Evolutionary conservation across 2,113 vertebrate genomes (phyloP), one percentile per base, ranked within the genome.

Genomic region (Benitochromis conjunctus): DNA sequence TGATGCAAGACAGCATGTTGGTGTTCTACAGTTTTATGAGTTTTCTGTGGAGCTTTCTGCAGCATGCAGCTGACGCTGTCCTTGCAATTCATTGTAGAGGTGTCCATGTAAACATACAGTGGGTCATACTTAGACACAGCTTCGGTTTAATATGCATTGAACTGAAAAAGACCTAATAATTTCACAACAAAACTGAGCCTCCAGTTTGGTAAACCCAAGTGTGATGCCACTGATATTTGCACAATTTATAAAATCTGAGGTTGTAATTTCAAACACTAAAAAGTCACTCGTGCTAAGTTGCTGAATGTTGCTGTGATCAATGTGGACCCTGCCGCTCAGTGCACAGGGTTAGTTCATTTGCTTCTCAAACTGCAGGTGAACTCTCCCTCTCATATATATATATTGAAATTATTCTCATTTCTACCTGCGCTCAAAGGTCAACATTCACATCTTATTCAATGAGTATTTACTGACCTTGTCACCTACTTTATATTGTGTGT

Each of bases 401-500:
- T 91, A 88, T 85, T 81, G 82, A 89, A 92, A 91, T 90, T 76
- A 76, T 92, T 90, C 80, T 92, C 87, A 91, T 91, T 92, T 92
- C 91, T 88, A 86, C 86, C 89, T 92, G 90, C 58, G 90, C 92
- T 91, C 93, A 97, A 96, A 97, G 95, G 96, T 96, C 96, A 95
- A 85, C 93, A 89, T 91, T 91, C 92, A 94, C 92, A 83, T 95
- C 93, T 91, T 91, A 95, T 94, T 95, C 95, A 93, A 90, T 94
- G 95, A 95, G 93, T 94, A 95, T 95, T 93, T 95, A 95, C 95
- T 96, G 96, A 96, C 96, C 96, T 95, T 93, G 95, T 96, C 96
- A 96, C 95, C 96, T 90, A 91, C 94, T 97, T 97, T 96, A 94
- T 97, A 92, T 92, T 92, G 91, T 95, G 95, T 96, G 93, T 94